A percentile compares a stretch with the other conserved stretches of the same genome.
phyloP scores from a whole-genome alignment of 2,113 vertebrate species.

The Vombatus ursinus region DNA sequence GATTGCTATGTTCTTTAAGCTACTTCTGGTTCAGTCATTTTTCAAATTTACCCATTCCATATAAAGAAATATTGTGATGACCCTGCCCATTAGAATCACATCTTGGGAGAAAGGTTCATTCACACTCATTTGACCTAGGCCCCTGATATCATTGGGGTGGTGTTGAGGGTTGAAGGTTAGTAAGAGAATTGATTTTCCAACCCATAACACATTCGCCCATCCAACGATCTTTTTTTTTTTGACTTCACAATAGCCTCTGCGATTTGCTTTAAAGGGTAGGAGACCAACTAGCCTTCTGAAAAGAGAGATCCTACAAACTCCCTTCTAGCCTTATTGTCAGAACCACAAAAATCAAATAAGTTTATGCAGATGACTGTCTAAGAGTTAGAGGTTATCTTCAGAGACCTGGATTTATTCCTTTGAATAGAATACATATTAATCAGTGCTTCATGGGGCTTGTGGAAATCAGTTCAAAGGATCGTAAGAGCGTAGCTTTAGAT shows the following conservation, averaged over 20 bases:
- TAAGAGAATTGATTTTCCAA: constrained; percentile 62
- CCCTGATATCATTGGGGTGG: not conserved
- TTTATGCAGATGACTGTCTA: not conserved
- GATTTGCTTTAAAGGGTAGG: constrained; percentile 15
- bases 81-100: constrained; percentile 26
- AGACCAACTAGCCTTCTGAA: constrained; percentile 23
- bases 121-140: constrained; percentile 46
- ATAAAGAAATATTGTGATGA: constrained; percentile 11
- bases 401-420: not conserved
- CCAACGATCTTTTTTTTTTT: constrained; percentile 1
- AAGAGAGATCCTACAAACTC: not conserved
- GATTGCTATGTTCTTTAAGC: constrained; percentile 9
- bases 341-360: not conserved
- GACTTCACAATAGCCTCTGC: constrained; percentile 1
- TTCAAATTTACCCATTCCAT: constrained; percentile 26
- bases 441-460: not conserved
- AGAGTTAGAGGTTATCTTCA: not conserved
- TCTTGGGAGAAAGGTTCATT: constrained; percentile 54
- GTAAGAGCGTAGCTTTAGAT: not conserved
- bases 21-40: not conserved
- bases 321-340: not conserved
- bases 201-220: constrained; percentile 35
- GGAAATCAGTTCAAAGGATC: not conserved
- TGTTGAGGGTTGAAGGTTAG: constrained; percentile 43
- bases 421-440: not conserved